Evolutionary conservation across 2,797 vertebrate species (phyloP).

Genomic region (Mus caroli): DNA sequence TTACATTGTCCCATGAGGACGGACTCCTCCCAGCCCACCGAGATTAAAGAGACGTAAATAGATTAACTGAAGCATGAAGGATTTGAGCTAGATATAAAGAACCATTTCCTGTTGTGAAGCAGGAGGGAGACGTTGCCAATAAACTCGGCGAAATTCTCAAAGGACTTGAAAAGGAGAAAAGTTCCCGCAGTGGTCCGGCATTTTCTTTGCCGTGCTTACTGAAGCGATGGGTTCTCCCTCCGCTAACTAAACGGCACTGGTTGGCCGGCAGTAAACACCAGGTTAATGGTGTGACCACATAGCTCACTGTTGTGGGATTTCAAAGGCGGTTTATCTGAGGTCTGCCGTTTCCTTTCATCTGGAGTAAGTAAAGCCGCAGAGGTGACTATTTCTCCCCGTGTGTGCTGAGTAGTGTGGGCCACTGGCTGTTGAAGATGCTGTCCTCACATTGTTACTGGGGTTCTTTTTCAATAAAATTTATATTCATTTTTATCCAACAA

Average conservation of each 20-base stretch:
- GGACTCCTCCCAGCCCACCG: constrained; percentile 42
- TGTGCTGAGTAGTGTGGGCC: constrained; percentile 58
- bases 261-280: neutral
- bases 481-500: constrained; percentile 86
- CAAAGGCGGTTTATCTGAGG: constrained; percentile 24
- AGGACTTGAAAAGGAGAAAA: constrained; percentile 40
- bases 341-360: constrained; percentile 54
- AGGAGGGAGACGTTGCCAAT: constrained; percentile 52
- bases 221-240: neutral
- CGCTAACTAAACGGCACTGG: neutral
- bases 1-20: constrained; percentile 57
- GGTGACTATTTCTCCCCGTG: constrained; percentile 30
- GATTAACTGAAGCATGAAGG: constrained; percentile 76
- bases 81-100: constrained; percentile 69
- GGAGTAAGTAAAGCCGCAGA: neutral
- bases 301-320: neutral
- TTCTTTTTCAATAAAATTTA: constrained; percentile 86
- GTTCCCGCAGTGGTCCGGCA: constrained; percentile 29
- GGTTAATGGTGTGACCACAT: accelerated
- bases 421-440: constrained; percentile 43
- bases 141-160: constrained; percentile 59
- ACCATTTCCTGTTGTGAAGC: constrained; percentile 67
- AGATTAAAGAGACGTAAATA: constrained; percentile 72
- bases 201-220: neutral
- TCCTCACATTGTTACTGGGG: constrained; percentile 71